phyloP scores from a whole-genome alignment of 1,140 invertebrate genomes.

The Magallana angulata region DNA sequence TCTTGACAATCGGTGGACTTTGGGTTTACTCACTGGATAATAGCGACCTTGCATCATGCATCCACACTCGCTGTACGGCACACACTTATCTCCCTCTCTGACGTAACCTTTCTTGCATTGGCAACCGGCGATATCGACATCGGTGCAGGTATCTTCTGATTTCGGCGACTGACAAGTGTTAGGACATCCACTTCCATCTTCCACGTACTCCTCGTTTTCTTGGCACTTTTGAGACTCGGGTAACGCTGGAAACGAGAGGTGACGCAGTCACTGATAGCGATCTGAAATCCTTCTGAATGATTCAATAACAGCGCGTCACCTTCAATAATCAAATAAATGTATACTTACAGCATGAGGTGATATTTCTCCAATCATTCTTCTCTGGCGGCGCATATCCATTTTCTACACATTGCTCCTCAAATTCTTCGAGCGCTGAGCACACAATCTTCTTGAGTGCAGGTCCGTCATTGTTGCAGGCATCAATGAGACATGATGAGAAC shows the following conservation, averaged over 20 bases:
- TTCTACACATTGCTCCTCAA: constrained; percentile 23
- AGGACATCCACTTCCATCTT: constrained; percentile 31
- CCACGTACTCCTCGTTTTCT: constrained; percentile 11
- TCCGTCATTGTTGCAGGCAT: neutral
- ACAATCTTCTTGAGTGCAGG: neutral
- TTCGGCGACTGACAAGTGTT: constrained; percentile 24
- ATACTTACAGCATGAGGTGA: neutral
- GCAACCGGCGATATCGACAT: constrained; percentile 32
- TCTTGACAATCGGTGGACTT: neutral
- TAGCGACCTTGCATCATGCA: neutral
- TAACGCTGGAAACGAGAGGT: neutral
- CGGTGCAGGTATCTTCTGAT: neutral
- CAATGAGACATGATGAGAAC: constrained; percentile 4
- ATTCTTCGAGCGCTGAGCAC: neutral
- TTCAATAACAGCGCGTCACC: neutral
- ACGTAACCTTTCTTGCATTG: constrained; percentile 31
- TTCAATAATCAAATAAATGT: neutral
- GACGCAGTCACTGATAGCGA: neutral
- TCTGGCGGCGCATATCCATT: neutral
- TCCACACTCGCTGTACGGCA: constrained; percentile 36
- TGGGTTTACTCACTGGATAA: neutral
- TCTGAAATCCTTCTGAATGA: neutral
- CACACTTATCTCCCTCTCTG: constrained; percentile 39
- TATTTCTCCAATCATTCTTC: neutral
- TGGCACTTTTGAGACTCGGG: neutral